Conservation (phyloP, 2,113 vertebrate genomes). For the Vicugna pacos region DNA sequence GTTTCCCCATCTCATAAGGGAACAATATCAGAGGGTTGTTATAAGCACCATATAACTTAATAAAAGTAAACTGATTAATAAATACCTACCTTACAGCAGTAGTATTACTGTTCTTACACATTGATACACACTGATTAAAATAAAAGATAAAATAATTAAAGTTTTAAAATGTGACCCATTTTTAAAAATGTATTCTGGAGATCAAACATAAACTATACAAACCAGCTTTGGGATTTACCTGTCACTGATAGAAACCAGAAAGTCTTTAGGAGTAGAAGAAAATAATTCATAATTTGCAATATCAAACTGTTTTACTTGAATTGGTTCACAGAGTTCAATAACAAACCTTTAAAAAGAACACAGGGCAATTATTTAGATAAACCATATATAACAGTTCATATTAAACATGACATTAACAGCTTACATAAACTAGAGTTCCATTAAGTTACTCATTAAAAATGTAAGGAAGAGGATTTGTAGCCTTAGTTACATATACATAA, state of each 20-base stretch:
- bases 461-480: background rate
- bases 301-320: slow-evolving; percentile 99
- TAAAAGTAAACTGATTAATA: slow-evolving; percentile 26
- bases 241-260: slow-evolving; percentile 98
- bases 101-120: slow-evolving; percentile 36
- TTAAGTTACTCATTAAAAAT: background rate
- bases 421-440: background rate
- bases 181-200: slow-evolving; percentile 24
- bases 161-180: background rate
- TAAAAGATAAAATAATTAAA: slow-evolving; percentile 53
- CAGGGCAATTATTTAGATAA: slow-evolving; percentile 61
- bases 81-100: background rate
- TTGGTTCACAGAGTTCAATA: slow-evolving; percentile 98
- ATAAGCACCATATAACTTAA: slow-evolving; percentile 9
- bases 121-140: slow-evolving; percentile 30
- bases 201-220: slow-evolving; percentile 10
- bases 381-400: slow-evolving; percentile 29
- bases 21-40: background rate
- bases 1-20: background rate
- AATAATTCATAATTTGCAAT: slow-evolving; percentile 99
- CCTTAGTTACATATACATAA: background rate
- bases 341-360: slow-evolving; percentile 93
- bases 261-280: slow-evolving; percentile 98
- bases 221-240: slow-evolving; percentile 88
- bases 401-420: background rate